Percentiles rank a stretch among this genome's conserved stretches.
Conservation (phyloP, 2,797 vertebrate species). For the Brachyalestes nurse region DNA sequence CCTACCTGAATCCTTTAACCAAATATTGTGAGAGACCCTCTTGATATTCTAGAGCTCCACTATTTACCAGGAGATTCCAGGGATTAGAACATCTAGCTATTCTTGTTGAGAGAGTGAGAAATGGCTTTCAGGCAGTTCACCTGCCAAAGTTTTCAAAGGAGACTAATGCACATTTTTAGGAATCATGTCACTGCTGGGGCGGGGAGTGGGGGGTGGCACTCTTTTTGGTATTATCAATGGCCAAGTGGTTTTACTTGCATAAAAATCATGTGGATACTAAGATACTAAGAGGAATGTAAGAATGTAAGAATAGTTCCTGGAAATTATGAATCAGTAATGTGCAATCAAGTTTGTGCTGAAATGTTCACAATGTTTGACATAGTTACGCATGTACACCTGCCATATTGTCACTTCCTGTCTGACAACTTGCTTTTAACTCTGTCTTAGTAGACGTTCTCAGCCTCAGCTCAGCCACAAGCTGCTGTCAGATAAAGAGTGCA, state of each 20-base stretch:
- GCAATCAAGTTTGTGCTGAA: background rate
- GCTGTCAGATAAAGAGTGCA: slow-evolving; percentile 66
- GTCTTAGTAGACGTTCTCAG: background rate
- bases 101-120: slow-evolving; percentile 54
- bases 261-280: background rate
- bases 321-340: background rate
- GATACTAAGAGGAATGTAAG: no score
- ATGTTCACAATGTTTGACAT: background rate
- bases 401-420: background rate
- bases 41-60: slow-evolving; percentile 70
- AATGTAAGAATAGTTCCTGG: background rate
- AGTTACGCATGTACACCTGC: background rate
- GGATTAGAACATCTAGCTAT: slow-evolving; percentile 74
- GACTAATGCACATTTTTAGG: background rate
- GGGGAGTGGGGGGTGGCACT: no score
- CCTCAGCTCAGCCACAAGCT: slow-evolving; percentile 41
- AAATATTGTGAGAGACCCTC: slow-evolving; percentile 82
- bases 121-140: slow-evolving; percentile 52
- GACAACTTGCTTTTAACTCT: background rate
- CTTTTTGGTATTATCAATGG: background rate
- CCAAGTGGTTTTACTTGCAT: background rate
- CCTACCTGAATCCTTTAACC: slow-evolving; percentile 78
- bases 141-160: slow-evolving; percentile 27
- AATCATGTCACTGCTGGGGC: background rate
- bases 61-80: slow-evolving; percentile 76